Base-by-base conservation (phyloP, 2,888 invertebrate species). In the Dione juno region DNA sequence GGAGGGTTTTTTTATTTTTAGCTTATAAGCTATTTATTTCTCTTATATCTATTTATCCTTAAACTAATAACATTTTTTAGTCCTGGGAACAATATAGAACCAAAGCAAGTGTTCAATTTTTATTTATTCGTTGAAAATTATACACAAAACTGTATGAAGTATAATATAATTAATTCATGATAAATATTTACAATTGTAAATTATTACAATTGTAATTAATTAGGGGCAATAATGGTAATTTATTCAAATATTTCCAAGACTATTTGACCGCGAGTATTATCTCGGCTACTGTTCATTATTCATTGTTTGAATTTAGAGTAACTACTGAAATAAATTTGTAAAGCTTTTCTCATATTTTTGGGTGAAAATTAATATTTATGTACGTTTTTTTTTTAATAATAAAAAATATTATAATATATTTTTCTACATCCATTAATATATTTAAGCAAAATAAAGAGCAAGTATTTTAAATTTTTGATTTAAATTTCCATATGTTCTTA, bases 241-340 rank as follows among this genome's bases (percentile, higher is more conserved):
- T 78, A 80, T 80, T 79, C 76, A 78, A 76, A 79, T 75, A 66
- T 78, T 76, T 74, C 74, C 75, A 82, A 83, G 84, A 84, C 83
- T 79, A 80, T 83, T 83, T 83, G 82, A 80, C 83, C 82, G 76
- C 74, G 19, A 48, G 74, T 50, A 63, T 63, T 48, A 63, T 50
- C 48, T 63, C 37, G 13, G 13, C 19, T 35, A n/a, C 48, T 63
- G 37, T 64, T 16, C 50, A 64, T 48, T 50, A 48, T 63, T 63
- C 37, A 63, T 48, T 63, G 57, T 57, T 57, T 40, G 57, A 57
- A 57, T 57, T 37, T 37, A 37, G 57, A 57, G 37, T 57, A 57
- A n/a, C 37, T 16, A 57, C 37, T 57, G 37, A 57, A 57, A 57
- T 37, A 11, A 57, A 40, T 50, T 50, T 50, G 50, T 19, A 50